A percentile compares a stretch with the other conserved stretches of the same genome.
These are phyloP conservation scores for Herminia tarsipennalis DNA, from an alignment of 2,888 invertebrate species.

Conservation along the genomic window DNA sequence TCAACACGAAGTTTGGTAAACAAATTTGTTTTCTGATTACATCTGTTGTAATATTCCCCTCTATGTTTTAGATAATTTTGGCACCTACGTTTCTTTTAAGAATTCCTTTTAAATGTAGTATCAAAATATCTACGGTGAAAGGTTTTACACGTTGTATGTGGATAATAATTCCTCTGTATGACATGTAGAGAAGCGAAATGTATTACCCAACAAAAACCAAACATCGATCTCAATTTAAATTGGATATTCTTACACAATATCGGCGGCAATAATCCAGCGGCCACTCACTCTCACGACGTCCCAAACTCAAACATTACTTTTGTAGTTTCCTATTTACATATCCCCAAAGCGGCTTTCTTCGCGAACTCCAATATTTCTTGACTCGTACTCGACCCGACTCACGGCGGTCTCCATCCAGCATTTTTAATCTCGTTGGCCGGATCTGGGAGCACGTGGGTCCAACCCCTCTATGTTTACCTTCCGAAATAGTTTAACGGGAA, in stretches of 20 bases:
- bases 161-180: no score
- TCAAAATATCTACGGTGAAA: no score
- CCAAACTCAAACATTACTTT: constrained; percentile 81
- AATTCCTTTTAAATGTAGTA: no score
- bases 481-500: constrained; percentile 85
- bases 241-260: constrained; percentile 63
- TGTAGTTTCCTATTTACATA: constrained; percentile 83
- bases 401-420: constrained; percentile 79
- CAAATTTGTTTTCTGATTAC: not conserved
- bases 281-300: constrained; percentile 71
- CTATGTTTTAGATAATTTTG: no score
- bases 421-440: constrained; percentile 83
- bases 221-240: constrained; percentile 62
- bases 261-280: constrained; percentile 69
- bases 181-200: no score
- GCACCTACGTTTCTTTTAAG: no score
- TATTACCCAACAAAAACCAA: constrained; percentile 25
- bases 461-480: constrained; percentile 82
- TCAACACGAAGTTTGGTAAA: constrained; percentile 10
- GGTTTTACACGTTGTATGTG: no score
- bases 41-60: no score
- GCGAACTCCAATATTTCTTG: constrained; percentile 82
- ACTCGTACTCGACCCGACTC: constrained; percentile 69
- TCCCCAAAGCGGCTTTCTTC: constrained; percentile 82
- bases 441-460: constrained; percentile 78